Percentiles rank a stretch among this genome's conserved stretches.
Evolutionary conservation across 2,888 invertebrate genomes (phyloP).

Genomic region (Acleris cristana): DNA sequence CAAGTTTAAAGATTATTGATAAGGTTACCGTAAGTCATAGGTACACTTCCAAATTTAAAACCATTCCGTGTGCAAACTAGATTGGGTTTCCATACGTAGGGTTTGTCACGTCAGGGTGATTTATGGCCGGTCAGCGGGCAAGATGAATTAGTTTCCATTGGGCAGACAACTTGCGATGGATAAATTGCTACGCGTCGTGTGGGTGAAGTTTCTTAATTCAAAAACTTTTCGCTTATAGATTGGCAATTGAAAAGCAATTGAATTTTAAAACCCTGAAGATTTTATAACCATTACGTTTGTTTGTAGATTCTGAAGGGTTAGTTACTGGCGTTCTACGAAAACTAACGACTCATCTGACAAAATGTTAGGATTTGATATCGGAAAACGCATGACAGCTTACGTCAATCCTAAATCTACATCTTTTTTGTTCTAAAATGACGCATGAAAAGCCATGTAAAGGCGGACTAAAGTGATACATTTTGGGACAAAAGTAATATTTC

Average conservation of each 20-base stretch:
- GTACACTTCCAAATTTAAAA: slow-evolving; percentile 23
- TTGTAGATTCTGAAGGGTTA: no score
- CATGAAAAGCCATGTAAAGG: no score
- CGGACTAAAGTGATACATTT: no score
- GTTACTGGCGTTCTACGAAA: no score
- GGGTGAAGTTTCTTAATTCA: slow-evolving; percentile 3
- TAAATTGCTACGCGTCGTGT: slow-evolving; percentile 29
- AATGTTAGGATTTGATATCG: no score
- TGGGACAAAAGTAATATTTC: no score
- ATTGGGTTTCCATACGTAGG: slow-evolving; percentile 26
- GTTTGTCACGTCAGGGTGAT: slow-evolving; percentile 27
- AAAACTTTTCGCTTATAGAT: slow-evolving; percentile 2
- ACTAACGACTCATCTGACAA: no score
- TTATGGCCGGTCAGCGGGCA: slow-evolving; percentile 30
- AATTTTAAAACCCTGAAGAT: neutral
- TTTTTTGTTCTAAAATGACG: no score
- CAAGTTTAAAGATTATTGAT: neutral
- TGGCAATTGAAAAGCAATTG: neutral
- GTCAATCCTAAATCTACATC: no score
- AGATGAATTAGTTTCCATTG: slow-evolving; percentile 39
- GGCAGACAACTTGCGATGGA: slow-evolving; percentile 27
- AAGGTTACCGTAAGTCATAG: neutral
- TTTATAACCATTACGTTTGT: neutral
- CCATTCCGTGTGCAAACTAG: slow-evolving; percentile 4
- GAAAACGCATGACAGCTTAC: no score